Conservation (phyloP, 2,888 invertebrate species). For the Toxonevra muliebris region DNA sequence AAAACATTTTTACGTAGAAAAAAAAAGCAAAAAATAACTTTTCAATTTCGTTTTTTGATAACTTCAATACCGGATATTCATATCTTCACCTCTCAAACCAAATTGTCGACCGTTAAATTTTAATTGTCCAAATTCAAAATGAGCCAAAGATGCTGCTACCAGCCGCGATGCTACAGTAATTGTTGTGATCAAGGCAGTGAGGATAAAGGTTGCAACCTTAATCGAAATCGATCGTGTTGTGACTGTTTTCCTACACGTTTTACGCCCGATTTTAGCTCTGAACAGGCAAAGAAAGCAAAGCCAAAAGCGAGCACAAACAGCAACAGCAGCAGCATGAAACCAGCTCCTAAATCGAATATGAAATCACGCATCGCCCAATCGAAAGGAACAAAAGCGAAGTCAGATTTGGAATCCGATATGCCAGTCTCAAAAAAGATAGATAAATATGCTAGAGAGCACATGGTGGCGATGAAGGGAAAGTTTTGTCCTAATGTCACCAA, state of each 20-base stretch:
- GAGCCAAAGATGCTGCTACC: constrained; percentile 12
- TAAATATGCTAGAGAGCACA: too few relatives aligned
- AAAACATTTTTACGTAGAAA: too few relatives aligned
- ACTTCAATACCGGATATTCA: not conserved
- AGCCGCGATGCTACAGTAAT: constrained; percentile 13
- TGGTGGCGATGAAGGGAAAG: too few relatives aligned
- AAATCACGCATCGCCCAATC: not conserved
- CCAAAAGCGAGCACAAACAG: not conserved
- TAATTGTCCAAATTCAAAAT: constrained; percentile 23
- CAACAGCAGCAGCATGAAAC: not conserved
- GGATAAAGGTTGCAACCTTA: constrained; percentile 14
- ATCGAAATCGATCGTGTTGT: constrained; percentile 23
- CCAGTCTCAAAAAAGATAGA: not conserved
- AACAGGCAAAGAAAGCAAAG: constrained; percentile 7
- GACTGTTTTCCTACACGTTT: constrained; percentile 17
- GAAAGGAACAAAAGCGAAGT: not conserved
- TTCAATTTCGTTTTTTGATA: constrained; percentile 19
- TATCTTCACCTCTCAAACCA: constrained; percentile 2
- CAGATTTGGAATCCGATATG: not conserved
- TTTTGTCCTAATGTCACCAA: not conserved
- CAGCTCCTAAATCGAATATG: not conserved
- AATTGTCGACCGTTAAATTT: constrained; percentile 21
- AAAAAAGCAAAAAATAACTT: not conserved
- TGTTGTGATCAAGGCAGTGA: constrained; percentile 9
- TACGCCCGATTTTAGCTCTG: constrained; percentile 11